Conservation (phyloP, 2,797 vertebrate species). For the Tauraco hartlaubi region DNA sequence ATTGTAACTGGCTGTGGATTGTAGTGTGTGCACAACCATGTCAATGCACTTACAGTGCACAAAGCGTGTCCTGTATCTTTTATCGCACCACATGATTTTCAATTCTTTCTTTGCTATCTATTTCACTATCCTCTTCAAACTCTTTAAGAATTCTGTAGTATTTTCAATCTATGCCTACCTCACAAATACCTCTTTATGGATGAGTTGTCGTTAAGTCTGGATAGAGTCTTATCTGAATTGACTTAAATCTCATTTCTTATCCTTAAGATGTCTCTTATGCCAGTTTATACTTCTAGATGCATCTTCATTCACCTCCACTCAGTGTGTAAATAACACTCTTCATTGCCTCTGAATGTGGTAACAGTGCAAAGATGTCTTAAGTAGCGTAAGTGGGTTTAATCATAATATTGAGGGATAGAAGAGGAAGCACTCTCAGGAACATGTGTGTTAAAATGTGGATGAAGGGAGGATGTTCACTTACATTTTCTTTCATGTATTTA, state of each 20-base stretch:
- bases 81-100: not conserved
- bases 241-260: not conserved
- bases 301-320: not conserved
- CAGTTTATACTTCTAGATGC: not conserved
- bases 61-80: not conserved
- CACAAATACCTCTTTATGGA: not conserved
- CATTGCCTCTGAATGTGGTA: not conserved
- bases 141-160: not conserved
- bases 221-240: not conserved
- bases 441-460: not conserved
- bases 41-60: not conserved
- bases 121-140: not conserved
- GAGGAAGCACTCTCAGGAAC: not conserved
- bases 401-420: not conserved
- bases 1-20: not conserved
- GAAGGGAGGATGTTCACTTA: not conserved
- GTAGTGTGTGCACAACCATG: not conserved
- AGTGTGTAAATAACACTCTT: not conserved
- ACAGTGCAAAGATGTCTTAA: slow-evolving; percentile 8
- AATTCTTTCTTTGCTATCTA: not conserved
- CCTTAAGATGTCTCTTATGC: not conserved
- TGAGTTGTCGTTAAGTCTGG: not conserved
- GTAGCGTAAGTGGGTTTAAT: slow-evolving; percentile 2
- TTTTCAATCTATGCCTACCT: not conserved
- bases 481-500: not conserved